A percentile compares a stretch with the other conserved stretches of the same genome.
Conservation (phyloP, 2,797 vertebrate genomes). For the Acridotheres tristis region DNA sequence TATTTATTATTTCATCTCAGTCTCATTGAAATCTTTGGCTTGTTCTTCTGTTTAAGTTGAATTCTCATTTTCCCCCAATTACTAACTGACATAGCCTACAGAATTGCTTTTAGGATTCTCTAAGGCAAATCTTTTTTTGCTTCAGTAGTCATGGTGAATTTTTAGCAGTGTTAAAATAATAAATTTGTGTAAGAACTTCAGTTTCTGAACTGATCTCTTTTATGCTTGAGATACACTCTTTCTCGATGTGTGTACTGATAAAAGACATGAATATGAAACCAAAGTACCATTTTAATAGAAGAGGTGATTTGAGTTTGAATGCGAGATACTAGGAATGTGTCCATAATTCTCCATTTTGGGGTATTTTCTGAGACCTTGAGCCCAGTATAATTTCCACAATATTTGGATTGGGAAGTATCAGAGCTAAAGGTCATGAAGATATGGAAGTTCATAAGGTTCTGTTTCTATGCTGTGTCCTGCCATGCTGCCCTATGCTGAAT, state of each 20-base stretch:
- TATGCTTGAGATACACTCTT: not conserved
- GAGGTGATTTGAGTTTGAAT: not conserved
- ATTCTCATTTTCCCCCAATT: not conserved
- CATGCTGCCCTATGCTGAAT: not conserved
- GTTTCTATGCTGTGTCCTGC: not conserved
- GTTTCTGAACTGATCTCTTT: not conserved
- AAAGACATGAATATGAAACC: not conserved
- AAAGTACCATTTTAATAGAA: not conserved
- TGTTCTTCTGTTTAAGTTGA: not conserved
- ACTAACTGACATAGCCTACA: not conserved
- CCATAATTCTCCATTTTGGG: not conserved
- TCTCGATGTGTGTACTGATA: not conserved
- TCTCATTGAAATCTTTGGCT: not conserved
- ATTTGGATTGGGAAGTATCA: not conserved
- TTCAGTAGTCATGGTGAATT: not conserved
- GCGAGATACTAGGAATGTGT: not conserved
- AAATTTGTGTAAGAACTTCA: not conserved
- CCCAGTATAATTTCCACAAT: not conserved
- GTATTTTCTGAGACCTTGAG: not conserved
- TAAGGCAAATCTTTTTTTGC: not conserved
- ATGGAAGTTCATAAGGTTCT: not conserved
- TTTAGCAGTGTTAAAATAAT: not conserved
- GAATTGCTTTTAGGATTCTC: not conserved
- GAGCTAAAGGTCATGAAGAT: not conserved
- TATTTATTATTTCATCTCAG: slow-evolving; percentile 7